A percentile compares a stretch with the other conserved stretches of the same genome.
These are phyloP conservation scores for Pseudomyrmex pallidus DNA, from an alignment of 1,140 invertebrate species.

Conservation along the genomic window DNA sequence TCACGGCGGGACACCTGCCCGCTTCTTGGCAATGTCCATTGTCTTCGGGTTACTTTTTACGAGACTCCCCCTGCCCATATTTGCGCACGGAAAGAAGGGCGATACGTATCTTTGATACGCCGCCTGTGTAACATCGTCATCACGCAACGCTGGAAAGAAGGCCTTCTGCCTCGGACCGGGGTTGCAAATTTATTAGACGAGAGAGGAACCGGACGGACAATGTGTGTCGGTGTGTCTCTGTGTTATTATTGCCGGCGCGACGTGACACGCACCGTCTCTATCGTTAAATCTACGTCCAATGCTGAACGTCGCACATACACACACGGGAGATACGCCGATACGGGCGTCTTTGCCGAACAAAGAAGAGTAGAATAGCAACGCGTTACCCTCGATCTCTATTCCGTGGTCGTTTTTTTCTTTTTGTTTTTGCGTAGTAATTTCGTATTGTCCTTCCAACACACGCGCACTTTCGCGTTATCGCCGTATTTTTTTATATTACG, in stretches of 20 bases:
- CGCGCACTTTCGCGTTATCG: background rate
- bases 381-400: constrained; percentile 1
- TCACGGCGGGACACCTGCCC: too few species aligned
- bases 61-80: too few species aligned
- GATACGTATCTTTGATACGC: too few species aligned
- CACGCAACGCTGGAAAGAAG: background rate
- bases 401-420: background rate
- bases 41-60: too few species aligned
- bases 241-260: background rate
- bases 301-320: background rate
- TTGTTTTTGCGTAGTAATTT: background rate
- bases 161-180: constrained; percentile 19
- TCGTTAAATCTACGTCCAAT: background rate
- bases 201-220: constrained; percentile 5
- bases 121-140: background rate
- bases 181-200: constrained; percentile 36
- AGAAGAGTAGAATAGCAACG: constrained; percentile 3
- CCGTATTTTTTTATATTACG: background rate
- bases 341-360: background rate
- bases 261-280: background rate
- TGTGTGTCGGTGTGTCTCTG: background rate
- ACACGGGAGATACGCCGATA: background rate
- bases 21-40: too few species aligned
- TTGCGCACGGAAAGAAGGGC: too few species aligned
- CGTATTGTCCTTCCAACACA: background rate